These are phyloP conservation scores for Tinea pellionella DNA, from an alignment of 2,888 invertebrate species.

Conservation along the genomic window DNA sequence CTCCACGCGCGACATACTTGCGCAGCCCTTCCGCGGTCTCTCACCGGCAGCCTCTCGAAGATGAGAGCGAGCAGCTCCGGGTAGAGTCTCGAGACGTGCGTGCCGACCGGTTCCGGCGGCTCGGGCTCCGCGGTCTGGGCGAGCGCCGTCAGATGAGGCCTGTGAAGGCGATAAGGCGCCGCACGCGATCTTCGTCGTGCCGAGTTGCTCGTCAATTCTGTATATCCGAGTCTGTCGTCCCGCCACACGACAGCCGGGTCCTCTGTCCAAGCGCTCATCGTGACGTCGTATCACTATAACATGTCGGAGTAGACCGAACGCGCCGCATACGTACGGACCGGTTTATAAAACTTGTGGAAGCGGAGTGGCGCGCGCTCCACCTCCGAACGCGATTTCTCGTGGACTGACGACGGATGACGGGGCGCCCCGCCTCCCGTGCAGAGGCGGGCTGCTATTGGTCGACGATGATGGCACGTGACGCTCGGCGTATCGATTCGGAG, in stretches of 20 bases:
- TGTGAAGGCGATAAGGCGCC: slow-evolving; percentile 75
- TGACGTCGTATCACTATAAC: slow-evolving; percentile 40
- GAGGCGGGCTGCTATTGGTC: slow-evolving; percentile 47
- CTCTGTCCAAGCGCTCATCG: slow-evolving; percentile 65
- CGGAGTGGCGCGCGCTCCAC: slow-evolving; percentile 23
- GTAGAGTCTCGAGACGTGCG: slow-evolving; percentile 88
- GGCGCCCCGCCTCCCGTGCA: slow-evolving; percentile 27
- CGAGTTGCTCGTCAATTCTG: slow-evolving; percentile 43
- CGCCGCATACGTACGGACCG: slow-evolving; percentile 1
- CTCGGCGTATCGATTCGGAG: slow-evolving; percentile 81
- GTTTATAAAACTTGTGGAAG: neutral
- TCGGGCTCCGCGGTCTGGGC: slow-evolving; percentile 42
- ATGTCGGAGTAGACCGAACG: slow-evolving; percentile 38
- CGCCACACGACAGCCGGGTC: slow-evolving; percentile 56
- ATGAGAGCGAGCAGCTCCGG: slow-evolving; percentile 94
- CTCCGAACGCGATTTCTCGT: slow-evolving; percentile 36
- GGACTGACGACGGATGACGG: slow-evolving; percentile 48
- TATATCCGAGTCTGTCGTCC: slow-evolving; percentile 56
- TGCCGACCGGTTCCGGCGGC: slow-evolving; percentile 66
- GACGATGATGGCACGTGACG: slow-evolving; percentile 73
- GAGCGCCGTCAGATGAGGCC: slow-evolving; percentile 64
- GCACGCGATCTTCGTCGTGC: slow-evolving; percentile 55
- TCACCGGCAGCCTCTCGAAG: slow-evolving; percentile 88
- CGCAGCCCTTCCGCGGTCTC: slow-evolving; percentile 90
- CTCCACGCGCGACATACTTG: slow-evolving; percentile 92